Evolutionary conservation across 2,113 vertebrate genomes (phyloP), one percentile per base, ranked within the genome.

Genomic region (Lampris incognitus): DNA sequence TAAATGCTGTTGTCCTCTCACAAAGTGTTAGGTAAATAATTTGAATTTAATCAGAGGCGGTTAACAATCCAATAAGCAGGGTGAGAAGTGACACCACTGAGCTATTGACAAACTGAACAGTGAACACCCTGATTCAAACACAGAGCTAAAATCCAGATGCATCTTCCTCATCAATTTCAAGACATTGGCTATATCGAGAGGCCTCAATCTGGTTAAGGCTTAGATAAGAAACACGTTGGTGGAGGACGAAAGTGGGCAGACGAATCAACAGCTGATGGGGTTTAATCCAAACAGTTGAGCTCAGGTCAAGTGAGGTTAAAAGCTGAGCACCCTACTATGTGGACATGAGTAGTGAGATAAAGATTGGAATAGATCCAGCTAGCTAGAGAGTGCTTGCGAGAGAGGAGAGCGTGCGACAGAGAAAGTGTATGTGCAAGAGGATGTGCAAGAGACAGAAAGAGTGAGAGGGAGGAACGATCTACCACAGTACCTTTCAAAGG

Each of bases 401-500:
- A 24, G 9, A 10, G 62, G 51, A 68, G 1, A 52, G 1, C 46
- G 10, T 55, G 2, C 7, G n/a, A 40, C 10, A 39, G 46, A 51
- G 13, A 36, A 4, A 13, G 1, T 49, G 1, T 5, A 1, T 49
- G 48, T 59, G 5, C 65, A 55, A 69, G 3, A 0, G 44, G 24
- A 24, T 38, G 9, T 24, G 13, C 48, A 49, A 69, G 13, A 24
- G 9, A 10, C n/a, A 62, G 51, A 68, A 1, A 52, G 1, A 51
- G 10, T 55, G 2, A 9, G n/a, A 40, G 13, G 37, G 46, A 51
- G 13, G 36, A 4, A 13, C 1, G 3, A 0, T 40, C 7, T 60
- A 38, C 0, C 4, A 55, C 13, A 4, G 83, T 95, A 99, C 97
- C 96, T 98, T 97, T 99, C 83, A 98, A 91, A 76, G 96, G 95